phyloP scores from a whole-genome alignment of 2,113 vertebrate species.

The Mystacornis crossleyi region DNA sequence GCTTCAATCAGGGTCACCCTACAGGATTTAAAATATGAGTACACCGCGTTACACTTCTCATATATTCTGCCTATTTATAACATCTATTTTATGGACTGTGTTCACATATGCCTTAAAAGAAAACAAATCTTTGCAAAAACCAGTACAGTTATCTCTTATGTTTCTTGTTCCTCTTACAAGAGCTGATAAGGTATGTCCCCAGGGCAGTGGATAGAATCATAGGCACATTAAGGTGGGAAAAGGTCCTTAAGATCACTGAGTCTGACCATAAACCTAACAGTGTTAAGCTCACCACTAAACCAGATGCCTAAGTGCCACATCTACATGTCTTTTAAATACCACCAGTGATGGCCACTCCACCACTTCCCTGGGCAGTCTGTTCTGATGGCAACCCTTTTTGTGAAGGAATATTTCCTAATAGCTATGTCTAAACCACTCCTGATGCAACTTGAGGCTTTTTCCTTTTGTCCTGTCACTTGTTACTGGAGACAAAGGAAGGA shows the following conservation, averaged over 20 bases:
- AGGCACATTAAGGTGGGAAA: background rate
- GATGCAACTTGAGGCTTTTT: background rate
- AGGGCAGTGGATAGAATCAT: background rate
- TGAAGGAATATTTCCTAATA: background rate
- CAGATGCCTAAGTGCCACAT: background rate
- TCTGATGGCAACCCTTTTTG: background rate
- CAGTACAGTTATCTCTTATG: background rate
- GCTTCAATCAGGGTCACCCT: background rate
- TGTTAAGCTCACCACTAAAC: background rate
- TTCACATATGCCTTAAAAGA: background rate
- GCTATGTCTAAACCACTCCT: background rate
- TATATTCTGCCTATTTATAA: background rate
- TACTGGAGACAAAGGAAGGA: background rate
- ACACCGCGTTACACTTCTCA: rapidly evolving
- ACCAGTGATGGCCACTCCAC: background rate
- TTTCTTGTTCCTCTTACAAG: background rate
- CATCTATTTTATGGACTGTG: background rate
- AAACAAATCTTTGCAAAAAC: background rate
- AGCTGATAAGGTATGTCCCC: background rate
- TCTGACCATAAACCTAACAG: rapidly evolving
- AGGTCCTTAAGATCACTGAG: background rate
- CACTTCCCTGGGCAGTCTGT: background rate
- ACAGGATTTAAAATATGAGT: background rate
- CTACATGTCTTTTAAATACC: background rate
- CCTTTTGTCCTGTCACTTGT: background rate